Percentiles rank a stretch among this genome's conserved stretches.
These are phyloP conservation scores for Dicranocentrus wangi DNA, from an alignment of 2,888 invertebrate species.

Conservation along the genomic window DNA sequence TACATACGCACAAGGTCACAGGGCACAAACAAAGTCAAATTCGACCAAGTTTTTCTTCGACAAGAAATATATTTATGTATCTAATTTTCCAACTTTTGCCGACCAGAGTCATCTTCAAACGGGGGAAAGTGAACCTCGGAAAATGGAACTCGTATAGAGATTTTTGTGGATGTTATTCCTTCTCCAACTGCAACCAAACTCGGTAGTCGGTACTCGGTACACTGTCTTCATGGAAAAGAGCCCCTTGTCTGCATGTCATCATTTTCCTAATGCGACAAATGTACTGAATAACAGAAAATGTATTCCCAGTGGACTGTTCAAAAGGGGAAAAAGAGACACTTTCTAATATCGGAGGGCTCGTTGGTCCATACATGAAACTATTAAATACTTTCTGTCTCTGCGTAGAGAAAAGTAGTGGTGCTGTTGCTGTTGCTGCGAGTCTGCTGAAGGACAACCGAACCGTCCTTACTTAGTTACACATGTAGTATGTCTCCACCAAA, in stretches of 20 bases:
- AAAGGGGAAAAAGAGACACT: constrained; percentile 38
- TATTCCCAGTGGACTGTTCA: constrained; percentile 54
- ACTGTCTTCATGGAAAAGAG: not conserved
- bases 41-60: no score
- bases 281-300: constrained; percentile 59
- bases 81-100: no score
- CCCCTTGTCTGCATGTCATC: constrained; percentile 62
- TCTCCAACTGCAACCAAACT: not conserved
- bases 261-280: constrained; percentile 64
- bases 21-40: no score
- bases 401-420: not conserved
- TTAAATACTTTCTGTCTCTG: constrained; percentile 48
- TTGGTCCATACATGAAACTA: constrained; percentile 34
- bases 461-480: not conserved
- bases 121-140: no score
- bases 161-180: not conserved
- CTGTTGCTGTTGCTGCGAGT: not conserved
- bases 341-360: constrained; percentile 25
- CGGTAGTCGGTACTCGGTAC: not conserved
- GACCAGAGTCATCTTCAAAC: no score
- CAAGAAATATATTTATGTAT: no score
- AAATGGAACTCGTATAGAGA: no score
- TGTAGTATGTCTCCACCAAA: constrained; percentile 23
- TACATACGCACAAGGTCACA: no score
- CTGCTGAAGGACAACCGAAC: constrained; percentile 2